Base-by-base conservation (phyloP, 2,113 vertebrate species). In the Alectura lathami region DNA sequence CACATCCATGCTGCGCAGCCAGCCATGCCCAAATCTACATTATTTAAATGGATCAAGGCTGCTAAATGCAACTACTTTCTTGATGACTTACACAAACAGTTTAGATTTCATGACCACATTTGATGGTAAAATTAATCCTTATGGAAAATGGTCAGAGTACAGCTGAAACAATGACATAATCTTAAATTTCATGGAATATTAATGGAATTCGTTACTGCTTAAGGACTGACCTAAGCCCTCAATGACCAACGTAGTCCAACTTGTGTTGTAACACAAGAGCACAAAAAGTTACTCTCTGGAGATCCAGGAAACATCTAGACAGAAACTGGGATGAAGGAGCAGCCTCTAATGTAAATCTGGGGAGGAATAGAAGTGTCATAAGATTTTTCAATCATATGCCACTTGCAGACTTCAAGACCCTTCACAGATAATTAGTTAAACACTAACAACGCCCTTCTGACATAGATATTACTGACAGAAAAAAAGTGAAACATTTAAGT, bases 381-480 rank as follows among this genome's bases (percentile, higher is more conserved):
- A 30, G 63, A 84, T 74, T 94, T 90, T 94, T 85, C 66, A 88
- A 80, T 93, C 57, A 29, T n/a, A 17, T 47, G 57, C 50, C 72
- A 89, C 78, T 94, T 86, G 34, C 48, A 81, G 73, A 57, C 45
- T 76, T 91, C 73, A 83, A 96, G 92, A 95, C 8, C 79, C 64
- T 92, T 92, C 73, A 94, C 23, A 91, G 78, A 54, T 88, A 88
- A 91, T 89, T 73, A 72, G 93, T 85, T 88, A 91, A 94, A 90
- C 69, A 56, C 83, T 94, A 96, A 92, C 76, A 91, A 81, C 34
- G 45, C 62, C 36, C 42, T 91, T 89, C 53, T 94, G 86, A 84
- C 38, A 81, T 38, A 76, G 77, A 87, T 70, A 72, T 51, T 86
- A 81, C 51, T 88, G 89, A 88, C 10, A 87, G 84, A 83, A 94